Evolutionary conservation across 2,113 vertebrate species (phyloP), one percentile per base, ranked within the genome.

Genomic region (Pteruthius melanotis): DNA sequence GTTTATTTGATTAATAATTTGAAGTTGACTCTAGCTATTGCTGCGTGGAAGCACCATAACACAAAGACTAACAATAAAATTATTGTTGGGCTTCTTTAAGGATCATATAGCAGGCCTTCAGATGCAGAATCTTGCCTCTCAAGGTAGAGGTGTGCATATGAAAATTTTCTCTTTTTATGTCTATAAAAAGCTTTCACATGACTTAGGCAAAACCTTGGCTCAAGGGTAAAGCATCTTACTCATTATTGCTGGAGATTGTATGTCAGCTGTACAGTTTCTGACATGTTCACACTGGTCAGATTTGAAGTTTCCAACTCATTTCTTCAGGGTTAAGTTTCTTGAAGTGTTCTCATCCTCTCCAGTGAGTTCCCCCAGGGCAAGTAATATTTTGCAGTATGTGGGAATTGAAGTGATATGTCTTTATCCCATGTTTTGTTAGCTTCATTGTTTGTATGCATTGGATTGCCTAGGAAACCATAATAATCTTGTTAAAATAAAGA

Each of bases 401-500:
- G 89, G 91, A 96, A 94, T 50, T 45, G 83, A 57, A 93, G 89
- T 44, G 83, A 83, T 90, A 59, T 1, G 47, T 93, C 93, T 94
- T 86, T 30, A 91, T 60, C 57, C 70, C 13, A 1, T 91, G 49
- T 93, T 94, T 87, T 89, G 66, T 84, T 97, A 87, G 70, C 87
- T 59, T 83, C 74, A 53, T 85, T 97, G 93, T 96, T 97, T 97
- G 76, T 93, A 47, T 93, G 93, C 76, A 33, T 50, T 87, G 89
- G 77, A 96, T 97, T 85, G 90, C 94, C 89, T 92, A 63, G 93
- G 94, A 97, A 96, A 95, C 89, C 75, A 81, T 93, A 76, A 94
- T 66, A 93, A 94, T 94, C 66, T 94, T 69, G 80, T 93, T 94
- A 93, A 96, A 97, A 94, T 92, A 91, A 90, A 97, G 87, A 89